Evolutionary conservation across 2,888 invertebrate genomes (phyloP), one percentile per base, ranked within the genome.

Genomic region (Scaptomyza tumidula): DNA sequence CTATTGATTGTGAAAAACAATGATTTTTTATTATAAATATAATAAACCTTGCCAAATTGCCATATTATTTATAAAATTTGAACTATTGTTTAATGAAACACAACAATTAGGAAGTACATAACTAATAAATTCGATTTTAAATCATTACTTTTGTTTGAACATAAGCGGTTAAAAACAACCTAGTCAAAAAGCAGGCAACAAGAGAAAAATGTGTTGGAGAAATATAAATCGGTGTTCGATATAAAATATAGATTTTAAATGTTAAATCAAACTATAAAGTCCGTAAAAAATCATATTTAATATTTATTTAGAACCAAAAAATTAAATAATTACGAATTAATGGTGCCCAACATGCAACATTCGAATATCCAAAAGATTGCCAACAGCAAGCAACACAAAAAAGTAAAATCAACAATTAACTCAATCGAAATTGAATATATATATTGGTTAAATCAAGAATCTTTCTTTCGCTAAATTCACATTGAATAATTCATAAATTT

Each of bases 1-100:
- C 14, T 31, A 33, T 50, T 50, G 41, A 33, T 19, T n/a, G 2
- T 19, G 1, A 50, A 45, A 56, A 65, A 35, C 14, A 1, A 11
- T 0, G 6, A 24, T 29, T 65, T 64, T 39, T 55, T 19, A 64
- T 55, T 65, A 50, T 16, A 50, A 50, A 24, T 37, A 31, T 24
- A 45, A 45, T 11, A 43, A 39, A 48, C 41, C 1, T n/a, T 2
- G 1, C 4, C 4, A 19, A 19, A 10, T 24, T 16, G 4, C 1
- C 2, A 10, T 10, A 2, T 24, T 24, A 11, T 35, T n/a, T 2
- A 19, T 43, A 31, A 48, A 39, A 57, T 33, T 43, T 50, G 11
- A 45, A 59, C 54, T 41, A 16, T 60, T 65, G 9, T 49, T 29
- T 35, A 11, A 2, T 24, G 3, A 24, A 19, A 33, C 1, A n/a